These are phyloP conservation scores for Bergia puertoricense DNA, from an alignment of 92 coral and sea anemone species.

Conservation along the genomic window DNA sequence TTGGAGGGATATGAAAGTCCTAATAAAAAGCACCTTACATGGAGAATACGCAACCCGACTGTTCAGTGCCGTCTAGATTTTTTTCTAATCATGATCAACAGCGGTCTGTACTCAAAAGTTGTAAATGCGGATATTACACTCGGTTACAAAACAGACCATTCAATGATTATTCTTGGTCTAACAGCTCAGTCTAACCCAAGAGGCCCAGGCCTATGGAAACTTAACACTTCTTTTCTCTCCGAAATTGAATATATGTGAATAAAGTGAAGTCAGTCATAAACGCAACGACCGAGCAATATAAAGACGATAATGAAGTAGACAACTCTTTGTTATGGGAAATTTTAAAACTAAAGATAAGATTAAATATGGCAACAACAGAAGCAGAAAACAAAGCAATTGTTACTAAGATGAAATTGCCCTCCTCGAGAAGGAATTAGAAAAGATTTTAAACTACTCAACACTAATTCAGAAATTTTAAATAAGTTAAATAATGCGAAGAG, in stretches of 20 bases:
- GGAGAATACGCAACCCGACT: background rate
- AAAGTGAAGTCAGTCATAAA: conserved; percentile 8
- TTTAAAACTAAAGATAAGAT: background rate
- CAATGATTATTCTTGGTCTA: background rate
- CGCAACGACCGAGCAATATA: conserved; percentile 18
- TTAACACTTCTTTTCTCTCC: conserved; percentile 16
- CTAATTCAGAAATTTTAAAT: background rate
- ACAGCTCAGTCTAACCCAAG: conserved; percentile 1
- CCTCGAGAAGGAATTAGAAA: conserved; percentile 11
- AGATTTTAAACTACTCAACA: background rate
- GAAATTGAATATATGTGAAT: conserved; percentile 1
- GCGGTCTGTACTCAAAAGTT: background rate
- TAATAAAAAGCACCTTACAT: conserved; percentile 13
- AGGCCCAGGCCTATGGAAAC: conserved; percentile 23
- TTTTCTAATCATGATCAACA: conserved; percentile 1
- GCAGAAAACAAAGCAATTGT: background rate
- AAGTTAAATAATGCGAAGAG: background rate
- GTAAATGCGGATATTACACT: background rate
- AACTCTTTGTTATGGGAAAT: conserved; percentile 3
- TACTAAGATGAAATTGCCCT: background rate
- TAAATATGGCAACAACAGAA: background rate
- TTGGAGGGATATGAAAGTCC: conserved; percentile 40
- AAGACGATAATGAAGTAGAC: conserved; percentile 3
- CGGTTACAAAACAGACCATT: conserved; percentile 18
- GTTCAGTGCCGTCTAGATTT: conserved; percentile 44